Evolutionary conservation across 2,888 invertebrate species (phyloP).

Genomic region (Ischnura elegans): DNA sequence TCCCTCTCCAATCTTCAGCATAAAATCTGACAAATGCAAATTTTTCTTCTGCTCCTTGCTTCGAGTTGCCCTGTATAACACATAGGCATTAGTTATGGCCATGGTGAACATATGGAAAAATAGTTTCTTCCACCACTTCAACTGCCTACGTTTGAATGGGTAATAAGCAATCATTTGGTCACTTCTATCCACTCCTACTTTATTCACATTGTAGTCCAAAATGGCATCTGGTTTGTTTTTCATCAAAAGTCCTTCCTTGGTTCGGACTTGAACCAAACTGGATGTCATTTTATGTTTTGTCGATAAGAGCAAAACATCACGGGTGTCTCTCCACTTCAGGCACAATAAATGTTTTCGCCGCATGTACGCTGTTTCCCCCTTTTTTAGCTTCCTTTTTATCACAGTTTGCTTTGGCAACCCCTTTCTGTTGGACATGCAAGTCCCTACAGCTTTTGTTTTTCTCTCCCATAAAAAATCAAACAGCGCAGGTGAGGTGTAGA

Average conservation of each 20-base stretch:
- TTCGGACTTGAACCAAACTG: background rate
- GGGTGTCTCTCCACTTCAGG: conserved; percentile 50
- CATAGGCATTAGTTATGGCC: background rate
- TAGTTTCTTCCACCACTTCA: conserved; percentile 57
- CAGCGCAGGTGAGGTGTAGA: background rate
- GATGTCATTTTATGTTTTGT: conserved; percentile 10
- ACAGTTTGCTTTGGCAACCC: background rate
- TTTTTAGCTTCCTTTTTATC: background rate
- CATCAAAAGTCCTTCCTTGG: background rate
- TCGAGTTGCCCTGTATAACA: background rate
- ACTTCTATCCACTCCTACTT: background rate
- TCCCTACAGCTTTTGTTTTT: background rate
- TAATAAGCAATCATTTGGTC: conserved; percentile 38
- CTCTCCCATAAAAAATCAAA: background rate
- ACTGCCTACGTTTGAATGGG: background rate
- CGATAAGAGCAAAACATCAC: conserved; percentile 27
- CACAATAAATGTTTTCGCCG: background rate
- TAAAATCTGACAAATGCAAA: no score
- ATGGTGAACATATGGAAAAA: conserved; percentile 16
- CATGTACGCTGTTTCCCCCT: background rate
- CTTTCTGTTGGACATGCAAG: background rate
- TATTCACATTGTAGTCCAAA: conserved; percentile 19
- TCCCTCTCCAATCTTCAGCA: no score
- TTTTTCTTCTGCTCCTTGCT: no score
- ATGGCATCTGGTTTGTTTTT: conserved; percentile 54